These are phyloP conservation scores for Pemphigus obesinymphae DNA, from an alignment of 1,140 invertebrate species.

Conservation along the genomic window DNA sequence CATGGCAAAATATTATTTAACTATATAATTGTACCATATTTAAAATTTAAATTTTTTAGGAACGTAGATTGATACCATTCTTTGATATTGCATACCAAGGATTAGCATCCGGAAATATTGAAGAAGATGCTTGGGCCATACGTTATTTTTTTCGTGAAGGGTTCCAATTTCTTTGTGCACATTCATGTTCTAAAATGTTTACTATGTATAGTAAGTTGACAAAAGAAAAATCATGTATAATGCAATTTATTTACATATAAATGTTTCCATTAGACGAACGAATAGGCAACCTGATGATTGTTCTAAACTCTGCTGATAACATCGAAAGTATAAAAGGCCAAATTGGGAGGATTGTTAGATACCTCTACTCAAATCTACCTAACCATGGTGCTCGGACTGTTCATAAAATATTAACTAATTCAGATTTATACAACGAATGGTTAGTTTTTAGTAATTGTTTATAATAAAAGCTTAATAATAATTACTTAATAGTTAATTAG, in stretches of 20 bases:
- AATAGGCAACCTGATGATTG: slow-evolving; percentile 81
- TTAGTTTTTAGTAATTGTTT: too few relatives aligned
- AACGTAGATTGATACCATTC: slow-evolving; percentile 79
- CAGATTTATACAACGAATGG: slow-evolving; percentile 77
- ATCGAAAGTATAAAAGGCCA: slow-evolving; percentile 72
- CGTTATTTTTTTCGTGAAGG: slow-evolving; percentile 77
- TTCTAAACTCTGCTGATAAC: slow-evolving; percentile 61
- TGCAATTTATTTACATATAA: neutral
- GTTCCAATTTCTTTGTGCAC: slow-evolving; percentile 85
- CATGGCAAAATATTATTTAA: too few relatives aligned
- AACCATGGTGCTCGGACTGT: slow-evolving; percentile 86
- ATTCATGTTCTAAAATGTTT: slow-evolving; percentile 99
- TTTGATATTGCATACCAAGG: slow-evolving; percentile 98
- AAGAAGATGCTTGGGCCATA: slow-evolving; percentile 85
- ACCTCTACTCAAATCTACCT: slow-evolving; percentile 83
- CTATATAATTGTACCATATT: too few relatives aligned
- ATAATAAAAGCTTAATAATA: too few relatives aligned
- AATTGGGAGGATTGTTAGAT: slow-evolving; percentile 79
- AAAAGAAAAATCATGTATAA: neutral
- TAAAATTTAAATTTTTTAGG: slow-evolving; percentile 51
- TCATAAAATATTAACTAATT: slow-evolving; percentile 73
- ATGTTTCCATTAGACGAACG: slow-evolving; percentile 74
- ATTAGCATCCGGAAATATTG: slow-evolving; percentile 93
- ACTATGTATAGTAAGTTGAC: slow-evolving; percentile 81
- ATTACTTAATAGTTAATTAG: too few relatives aligned